Evolutionary conservation across 1,140 invertebrate species (phyloP), one percentile per base, ranked within the genome.

Genomic region (Pogonomyrmex californicus): DNA sequence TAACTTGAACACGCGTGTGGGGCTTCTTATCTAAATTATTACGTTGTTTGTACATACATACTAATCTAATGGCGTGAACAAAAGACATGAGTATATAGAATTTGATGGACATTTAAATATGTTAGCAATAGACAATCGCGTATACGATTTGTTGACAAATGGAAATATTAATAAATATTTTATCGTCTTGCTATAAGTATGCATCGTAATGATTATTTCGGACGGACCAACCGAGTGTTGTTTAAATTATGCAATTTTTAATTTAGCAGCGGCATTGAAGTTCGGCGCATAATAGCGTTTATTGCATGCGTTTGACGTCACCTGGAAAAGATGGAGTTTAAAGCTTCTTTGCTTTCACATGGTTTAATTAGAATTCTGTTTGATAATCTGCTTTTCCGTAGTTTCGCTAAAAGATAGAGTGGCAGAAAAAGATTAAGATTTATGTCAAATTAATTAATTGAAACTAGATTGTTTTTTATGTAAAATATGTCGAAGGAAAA

Each of bases 181-280:
- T 23, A 6, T 38, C 10, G 17, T 5, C 73, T 73, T 51, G 23
- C 17, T 44, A 23, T 23, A 23, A 23, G 12, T n/a, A 12, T 14
- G 33, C 2, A 60, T 58, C 47, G 51, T 73, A 60, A 82, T 71
- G 7, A 73, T 60, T 82, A 17, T 82, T 82, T 44, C 58, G 30
- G 30, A 12, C 41, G 30, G 73, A 60, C 6, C 10, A 4, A 3
- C 5, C 17, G 17, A 23, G n/a, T 10, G 6, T 4, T 23, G 6
- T 14, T 41, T 71, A 14, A 71, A 73, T 73, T 73, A 60, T 73
- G 30, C 17, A 82, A 6, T 82, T 82, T 82, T 82, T 73, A 41
- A 82, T 82, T 23, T 73, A 60, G 5, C 33, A 58, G 17, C 41
- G 2, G 0, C 30, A 7, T 14, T 36, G 38, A 58, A 71, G 56